These are phyloP conservation scores for Dexiosoma caninum DNA, from an alignment of 2,888 invertebrate genomes.

Conservation along the genomic window DNA sequence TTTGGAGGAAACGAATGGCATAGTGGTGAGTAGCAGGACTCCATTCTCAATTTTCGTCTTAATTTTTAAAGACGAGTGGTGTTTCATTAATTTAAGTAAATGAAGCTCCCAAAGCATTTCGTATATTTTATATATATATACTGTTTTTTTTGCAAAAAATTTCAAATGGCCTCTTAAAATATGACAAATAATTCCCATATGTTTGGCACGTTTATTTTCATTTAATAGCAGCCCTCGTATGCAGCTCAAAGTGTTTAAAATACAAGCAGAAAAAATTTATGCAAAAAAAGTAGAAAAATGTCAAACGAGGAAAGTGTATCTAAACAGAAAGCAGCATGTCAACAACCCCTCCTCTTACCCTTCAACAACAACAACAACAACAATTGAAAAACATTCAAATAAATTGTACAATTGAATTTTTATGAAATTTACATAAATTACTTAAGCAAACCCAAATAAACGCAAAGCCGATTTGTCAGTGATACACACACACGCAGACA, in stretches of 20 bases:
- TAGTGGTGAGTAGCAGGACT: too few species aligned
- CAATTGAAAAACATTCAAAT: neutral
- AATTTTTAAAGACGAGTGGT: too few species aligned
- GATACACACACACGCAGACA: neutral
- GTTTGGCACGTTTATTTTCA: too few species aligned
- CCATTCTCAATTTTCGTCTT: too few species aligned
- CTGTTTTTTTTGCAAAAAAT: too few species aligned
- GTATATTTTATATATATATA: too few species aligned
- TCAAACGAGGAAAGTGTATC: neutral
- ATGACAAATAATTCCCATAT: too few species aligned
- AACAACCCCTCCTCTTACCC: conserved; percentile 1
- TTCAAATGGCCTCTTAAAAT: too few species aligned
- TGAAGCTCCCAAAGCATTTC: too few species aligned
- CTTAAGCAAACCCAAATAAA: conserved; percentile 46
- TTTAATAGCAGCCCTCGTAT: neutral
- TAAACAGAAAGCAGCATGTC: conserved; percentile 1
- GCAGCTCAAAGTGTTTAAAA: neutral
- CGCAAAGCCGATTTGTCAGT: conserved; percentile 49
- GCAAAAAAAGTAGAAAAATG: neutral
- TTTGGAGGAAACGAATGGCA: too few species aligned
- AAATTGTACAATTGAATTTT: conserved; percentile 37
- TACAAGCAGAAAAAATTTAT: neutral
- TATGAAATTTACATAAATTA: conserved; percentile 54
- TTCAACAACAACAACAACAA: too few species aligned
- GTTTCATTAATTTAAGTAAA: too few species aligned